Evolutionary conservation across 2,797 vertebrate species (phyloP).

Genomic region (Aphelocoma californica): DNA sequence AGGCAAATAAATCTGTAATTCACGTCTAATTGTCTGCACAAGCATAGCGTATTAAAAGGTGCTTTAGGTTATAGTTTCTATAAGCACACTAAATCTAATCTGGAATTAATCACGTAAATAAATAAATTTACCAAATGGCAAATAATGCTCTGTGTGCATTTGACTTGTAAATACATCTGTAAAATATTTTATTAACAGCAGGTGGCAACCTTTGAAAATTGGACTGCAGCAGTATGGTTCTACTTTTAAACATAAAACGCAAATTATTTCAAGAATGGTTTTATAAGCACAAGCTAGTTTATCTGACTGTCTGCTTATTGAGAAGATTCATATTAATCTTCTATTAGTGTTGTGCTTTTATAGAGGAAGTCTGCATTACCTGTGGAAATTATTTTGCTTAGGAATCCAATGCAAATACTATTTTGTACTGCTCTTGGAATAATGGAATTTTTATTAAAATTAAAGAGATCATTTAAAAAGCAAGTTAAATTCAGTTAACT

Average conservation of each 20-base stretch:
- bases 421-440: neutral
- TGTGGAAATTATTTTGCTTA: neutral
- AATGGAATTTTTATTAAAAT: neutral
- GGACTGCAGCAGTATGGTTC: conserved; percentile 24
- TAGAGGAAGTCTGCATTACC: neutral
- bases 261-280: conserved; percentile 9
- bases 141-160: neutral
- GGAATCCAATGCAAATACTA: neutral
- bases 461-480: neutral
- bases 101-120: conserved; percentile 25
- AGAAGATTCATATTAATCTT: neutral
- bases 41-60: neutral
- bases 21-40: neutral
- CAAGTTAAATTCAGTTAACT: neutral
- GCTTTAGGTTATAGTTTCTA: neutral
- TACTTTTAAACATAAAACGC: neutral
- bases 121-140: neutral
- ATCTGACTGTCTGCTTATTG: neutral
- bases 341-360: neutral
- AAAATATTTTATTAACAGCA: conserved; percentile 80
- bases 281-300: neutral
- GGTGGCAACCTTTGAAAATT: conserved; percentile 81
- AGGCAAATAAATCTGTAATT: neutral
- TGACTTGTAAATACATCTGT: conserved; percentile 64
- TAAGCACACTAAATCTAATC: neutral